A percentile compares a stretch with the other conserved stretches of the same genome.
Evolutionary conservation across 2,113 vertebrate species (phyloP).

Genomic region (Elgaria multicarinata): DNA sequence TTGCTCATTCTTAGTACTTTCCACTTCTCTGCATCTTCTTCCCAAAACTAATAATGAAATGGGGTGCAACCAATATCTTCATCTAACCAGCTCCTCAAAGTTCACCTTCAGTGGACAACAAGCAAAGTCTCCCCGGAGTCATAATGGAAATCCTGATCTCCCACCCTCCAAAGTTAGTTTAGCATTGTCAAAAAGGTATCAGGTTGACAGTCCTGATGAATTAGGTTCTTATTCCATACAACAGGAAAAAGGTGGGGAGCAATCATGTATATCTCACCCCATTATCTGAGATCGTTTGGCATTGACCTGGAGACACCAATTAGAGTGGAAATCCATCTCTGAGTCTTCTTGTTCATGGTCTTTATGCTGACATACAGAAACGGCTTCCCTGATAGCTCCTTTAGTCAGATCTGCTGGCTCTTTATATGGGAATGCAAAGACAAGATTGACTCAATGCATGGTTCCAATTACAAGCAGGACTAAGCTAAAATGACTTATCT

Average conservation of each 20-base stretch:
- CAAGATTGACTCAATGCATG: neutral
- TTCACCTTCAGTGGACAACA: slow-evolving; percentile 8
- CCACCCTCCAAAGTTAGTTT: neutral
- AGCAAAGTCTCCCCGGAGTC: neutral
- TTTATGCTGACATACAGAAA: neutral
- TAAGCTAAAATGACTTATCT: neutral
- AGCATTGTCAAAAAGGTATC: neutral
- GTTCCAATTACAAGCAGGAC: neutral
- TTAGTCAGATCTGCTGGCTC: neutral
- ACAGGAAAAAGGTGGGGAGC: neutral
- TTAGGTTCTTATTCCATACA: neutral
- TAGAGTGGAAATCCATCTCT: slow-evolving; percentile 2
- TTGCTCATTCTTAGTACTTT: too few species aligned
- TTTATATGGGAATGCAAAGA: neutral
- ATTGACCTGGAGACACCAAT: neutral
- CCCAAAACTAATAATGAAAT: neutral
- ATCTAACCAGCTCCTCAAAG: neutral
- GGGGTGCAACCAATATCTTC: neutral
- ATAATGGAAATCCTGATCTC: neutral
- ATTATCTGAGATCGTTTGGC: neutral
- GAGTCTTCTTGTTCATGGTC: neutral
- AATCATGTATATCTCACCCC: neutral
- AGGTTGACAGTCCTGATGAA: slow-evolving; percentile 7
- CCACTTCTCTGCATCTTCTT: too few species aligned
- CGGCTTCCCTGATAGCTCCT: neutral